Evolutionary conservation across 2,888 invertebrate genomes (phyloP), one percentile per base, ranked within the genome.

Genomic region (Tachina lurida): DNA sequence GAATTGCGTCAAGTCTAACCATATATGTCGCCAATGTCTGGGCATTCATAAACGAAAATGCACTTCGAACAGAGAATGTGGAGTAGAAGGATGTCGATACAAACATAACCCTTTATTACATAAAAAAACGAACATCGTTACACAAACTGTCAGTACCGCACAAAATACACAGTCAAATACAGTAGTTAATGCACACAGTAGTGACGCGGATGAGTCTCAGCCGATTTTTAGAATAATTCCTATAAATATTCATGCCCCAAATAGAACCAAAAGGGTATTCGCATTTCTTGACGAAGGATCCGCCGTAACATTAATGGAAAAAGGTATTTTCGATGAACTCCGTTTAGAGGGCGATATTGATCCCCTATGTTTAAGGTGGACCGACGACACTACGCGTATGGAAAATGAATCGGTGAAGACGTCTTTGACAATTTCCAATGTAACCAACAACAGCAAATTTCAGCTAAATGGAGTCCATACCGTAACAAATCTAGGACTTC

Each of bases 251-350:
- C 75, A 82, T 54, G 39, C 62, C 2, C 13, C 22, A 19, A 62
- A 70, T 31, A 76, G 63, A 43, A 62, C 39, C 31, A 70, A 43
- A 76, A 52, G 45, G 13, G 54, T 70, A n/a, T 82, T 62, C 15
- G 77, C 73, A 31, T 76, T 71, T 43, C 52, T 84, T 82, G 31
- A 31, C 31, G 31, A 31, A 31, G 31, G 31, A 31, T 31, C 82
- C 5, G 73, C 75, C 3, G 85, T 82, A 22, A 85, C 79, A 17
- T 39, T 82, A 10, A 86, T 83, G 22, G 86, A 83, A 60, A 65
- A 71, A 52, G 41, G 19, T 41, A 75, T 62, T 47, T 82, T 82
- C 17, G 75, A 82, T 58, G 75, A 75, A 39, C 43, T 83, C n/a
- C 71, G 75, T 31, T 22, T 85, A 2, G n/a, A 63, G n/a, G 77